phyloP scores from a whole-genome alignment of 2,113 vertebrate genomes.

The Coreoperca whiteheadi region DNA sequence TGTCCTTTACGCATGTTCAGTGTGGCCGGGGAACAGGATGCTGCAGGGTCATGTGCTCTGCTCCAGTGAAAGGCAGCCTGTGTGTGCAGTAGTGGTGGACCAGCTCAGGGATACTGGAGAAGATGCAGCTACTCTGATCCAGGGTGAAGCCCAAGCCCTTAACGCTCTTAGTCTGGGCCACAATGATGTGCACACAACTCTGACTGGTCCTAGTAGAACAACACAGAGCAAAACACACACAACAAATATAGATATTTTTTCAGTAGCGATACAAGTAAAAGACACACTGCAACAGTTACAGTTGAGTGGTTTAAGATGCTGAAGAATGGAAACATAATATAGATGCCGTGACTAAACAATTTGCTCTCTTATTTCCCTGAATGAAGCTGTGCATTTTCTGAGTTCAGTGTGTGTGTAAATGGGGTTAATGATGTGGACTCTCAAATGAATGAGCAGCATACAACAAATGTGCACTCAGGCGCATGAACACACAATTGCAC shows the following conservation, averaged over 20 bases:
- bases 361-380: conserved; percentile 29
- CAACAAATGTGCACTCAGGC: conserved; percentile 59
- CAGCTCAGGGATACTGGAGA: conserved; percentile 91
- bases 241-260: not conserved
- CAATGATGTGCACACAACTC: conserved; percentile 96
- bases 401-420: conserved; percentile 64
- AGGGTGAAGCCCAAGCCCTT: conserved; percentile 89
- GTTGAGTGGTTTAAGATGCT: not conserved
- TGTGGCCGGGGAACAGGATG: conserved; percentile 86
- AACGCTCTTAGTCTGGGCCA: conserved; percentile 95
- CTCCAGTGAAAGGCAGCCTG: conserved; percentile 95
- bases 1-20: conserved; percentile 59
- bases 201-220: conserved; percentile 90
- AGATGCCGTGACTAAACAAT: not conserved
- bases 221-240: conserved; percentile 25
- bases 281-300: not conserved
- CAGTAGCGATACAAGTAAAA: not conserved
- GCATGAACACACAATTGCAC: conserved; percentile 32
- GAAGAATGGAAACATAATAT: conserved; percentile 3
- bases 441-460: conserved; percentile 64
- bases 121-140: conserved; percentile 92
- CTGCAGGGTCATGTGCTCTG: conserved; percentile 95
- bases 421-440: conserved; percentile 69
- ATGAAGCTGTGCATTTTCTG: conserved; percentile 40
- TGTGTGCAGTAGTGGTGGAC: conserved; percentile 92